Percentiles rank a stretch among this genome's conserved stretches.
These are phyloP conservation scores for Mirounga angustirostris DNA, from an alignment of 2,113 vertebrate species.

Conservation along the genomic window DNA sequence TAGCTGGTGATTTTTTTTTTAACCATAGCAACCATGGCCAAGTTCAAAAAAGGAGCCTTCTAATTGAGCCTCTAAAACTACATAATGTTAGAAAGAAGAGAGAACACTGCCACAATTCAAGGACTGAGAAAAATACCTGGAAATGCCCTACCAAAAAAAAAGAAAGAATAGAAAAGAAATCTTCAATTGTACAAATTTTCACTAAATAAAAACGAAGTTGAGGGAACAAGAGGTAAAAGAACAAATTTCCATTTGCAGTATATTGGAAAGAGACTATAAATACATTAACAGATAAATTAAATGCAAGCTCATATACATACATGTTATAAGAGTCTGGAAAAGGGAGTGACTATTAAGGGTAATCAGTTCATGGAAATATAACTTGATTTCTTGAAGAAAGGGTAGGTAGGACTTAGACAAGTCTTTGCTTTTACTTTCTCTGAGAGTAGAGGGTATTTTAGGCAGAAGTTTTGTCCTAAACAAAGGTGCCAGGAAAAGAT, in stretches of 20 bases:
- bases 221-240: not conserved
- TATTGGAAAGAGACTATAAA: not conserved
- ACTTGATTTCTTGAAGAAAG: not conserved
- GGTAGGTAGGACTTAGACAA: not conserved
- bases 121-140: not conserved
- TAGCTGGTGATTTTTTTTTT: not conserved
- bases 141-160: not conserved
- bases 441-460: not conserved
- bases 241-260: constrained; percentile 6
- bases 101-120: not conserved
- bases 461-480: not conserved
- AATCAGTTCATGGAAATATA: not conserved
- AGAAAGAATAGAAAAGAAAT: not conserved
- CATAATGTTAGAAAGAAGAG: not conserved
- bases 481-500: not conserved
- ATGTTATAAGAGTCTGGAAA: not conserved
- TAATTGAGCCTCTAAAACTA: not conserved
- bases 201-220: constrained; percentile 33
- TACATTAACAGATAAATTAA: not conserved
- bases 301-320: not conserved
- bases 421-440: not conserved
- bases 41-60: not conserved
- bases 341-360: not conserved
- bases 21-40: not conserved
- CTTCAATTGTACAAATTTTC: not conserved